Evolutionary conservation across 2,888 invertebrate genomes (phyloP).

Genomic region (Scelioninae gen. 1): DNA sequence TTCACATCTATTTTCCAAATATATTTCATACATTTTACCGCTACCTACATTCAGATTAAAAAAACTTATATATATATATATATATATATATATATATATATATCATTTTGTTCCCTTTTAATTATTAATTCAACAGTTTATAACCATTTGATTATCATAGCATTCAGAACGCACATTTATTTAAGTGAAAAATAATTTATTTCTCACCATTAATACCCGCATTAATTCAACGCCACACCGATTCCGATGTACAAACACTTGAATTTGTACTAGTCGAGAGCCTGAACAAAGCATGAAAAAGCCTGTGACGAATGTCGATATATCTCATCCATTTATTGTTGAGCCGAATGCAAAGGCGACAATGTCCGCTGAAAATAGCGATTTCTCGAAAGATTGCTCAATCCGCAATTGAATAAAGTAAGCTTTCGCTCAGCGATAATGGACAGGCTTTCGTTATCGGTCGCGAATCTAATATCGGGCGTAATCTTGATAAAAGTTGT

Average conservation of each 20-base stretch:
- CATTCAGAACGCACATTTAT: neutral
- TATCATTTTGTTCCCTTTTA: no score
- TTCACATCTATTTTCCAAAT: no score
- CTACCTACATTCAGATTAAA: no score
- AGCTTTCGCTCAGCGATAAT: constrained; percentile 59
- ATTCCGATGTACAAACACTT: constrained; percentile 23
- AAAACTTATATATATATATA: no score
- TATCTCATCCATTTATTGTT: constrained; percentile 43
- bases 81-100: no score
- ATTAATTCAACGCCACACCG: no score
- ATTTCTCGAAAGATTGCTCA: constrained; percentile 61
- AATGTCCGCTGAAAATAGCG: constrained; percentile 56
- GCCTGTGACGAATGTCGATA: constrained; percentile 46
- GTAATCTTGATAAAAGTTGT: constrained; percentile 65
- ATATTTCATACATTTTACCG: no score
- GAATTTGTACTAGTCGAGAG: constrained; percentile 33
- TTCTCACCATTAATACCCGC: neutral
- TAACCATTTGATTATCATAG: no score
- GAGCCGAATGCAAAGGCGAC: constrained; percentile 39
- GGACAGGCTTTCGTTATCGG: constrained; percentile 56
- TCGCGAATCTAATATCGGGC: constrained; percentile 63
- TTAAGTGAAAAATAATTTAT: neutral
- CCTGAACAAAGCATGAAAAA: constrained; percentile 26
- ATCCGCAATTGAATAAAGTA: constrained; percentile 64
- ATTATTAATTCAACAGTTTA: no score